A percentile compares a stretch with the other conserved stretches of the same genome.
These are phyloP conservation scores for Cyphomyrus plagiostoma DNA, from an alignment of 2,113 vertebrate species.

Conservation along the genomic window DNA sequence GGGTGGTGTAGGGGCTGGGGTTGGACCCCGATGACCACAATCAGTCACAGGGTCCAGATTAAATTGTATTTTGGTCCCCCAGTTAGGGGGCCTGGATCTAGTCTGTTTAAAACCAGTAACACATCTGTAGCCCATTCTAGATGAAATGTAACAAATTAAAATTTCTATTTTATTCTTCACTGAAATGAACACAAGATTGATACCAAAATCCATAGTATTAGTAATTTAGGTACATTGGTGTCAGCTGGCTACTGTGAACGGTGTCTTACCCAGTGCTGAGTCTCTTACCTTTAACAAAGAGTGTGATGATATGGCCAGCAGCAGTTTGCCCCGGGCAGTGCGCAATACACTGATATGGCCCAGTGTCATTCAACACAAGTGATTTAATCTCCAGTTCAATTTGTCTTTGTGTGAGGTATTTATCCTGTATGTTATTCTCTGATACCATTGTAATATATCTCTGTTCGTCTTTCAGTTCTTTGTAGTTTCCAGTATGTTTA, in stretches of 20 bases:
- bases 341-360: neutral
- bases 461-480: neutral
- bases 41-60: no score
- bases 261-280: neutral
- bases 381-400: neutral
- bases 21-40: no score
- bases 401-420: neutral
- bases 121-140: neutral
- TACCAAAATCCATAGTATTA: neutral
- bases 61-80: neutral
- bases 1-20: no score
- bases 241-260: neutral
- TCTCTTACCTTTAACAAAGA: slow-evolving; percentile 1
- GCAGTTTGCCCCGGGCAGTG: neutral
- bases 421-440: neutral
- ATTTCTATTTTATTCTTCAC: neutral
- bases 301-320: neutral
- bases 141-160: neutral
- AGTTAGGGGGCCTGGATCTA: neutral
- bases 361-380: neutral
- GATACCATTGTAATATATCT: neutral
- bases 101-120: neutral
- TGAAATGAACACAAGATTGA: neutral
- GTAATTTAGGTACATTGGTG: neutral
- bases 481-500: no score